Percentiles rank a stretch among this genome's conserved stretches.
Evolutionary conservation across 2,797 vertebrate species (phyloP).

Genomic region (Lutra lutra): DNA sequence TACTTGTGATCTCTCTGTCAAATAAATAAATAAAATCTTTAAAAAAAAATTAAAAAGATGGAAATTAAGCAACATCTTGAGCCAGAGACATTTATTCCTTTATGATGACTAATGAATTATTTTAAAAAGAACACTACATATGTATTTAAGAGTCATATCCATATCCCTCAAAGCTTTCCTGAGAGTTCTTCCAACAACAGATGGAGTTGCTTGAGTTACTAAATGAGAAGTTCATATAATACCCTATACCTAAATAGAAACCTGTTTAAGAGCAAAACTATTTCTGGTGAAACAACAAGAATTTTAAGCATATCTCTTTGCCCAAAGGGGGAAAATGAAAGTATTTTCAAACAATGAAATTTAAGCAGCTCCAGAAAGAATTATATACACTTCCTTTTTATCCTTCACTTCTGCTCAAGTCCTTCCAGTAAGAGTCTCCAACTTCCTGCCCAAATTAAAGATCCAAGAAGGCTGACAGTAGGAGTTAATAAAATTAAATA

Average conservation of each 20-base stretch:
- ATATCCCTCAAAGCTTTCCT: not conserved
- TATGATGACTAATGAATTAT: not conserved
- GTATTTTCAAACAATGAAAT: slow-evolving; percentile 20
- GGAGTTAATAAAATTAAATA: not conserved
- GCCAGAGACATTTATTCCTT: not conserved
- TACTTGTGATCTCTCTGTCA: too few species aligned
- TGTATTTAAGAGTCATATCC: not conserved
- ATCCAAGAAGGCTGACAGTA: not conserved
- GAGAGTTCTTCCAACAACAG: not conserved
- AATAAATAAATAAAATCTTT: too few species aligned
- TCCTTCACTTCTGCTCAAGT: not conserved
- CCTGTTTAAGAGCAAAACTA: not conserved
- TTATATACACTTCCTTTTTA: not conserved
- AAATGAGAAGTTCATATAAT: not conserved
- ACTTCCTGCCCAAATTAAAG: not conserved
- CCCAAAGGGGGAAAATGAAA: slow-evolving; percentile 1
- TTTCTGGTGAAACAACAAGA: slow-evolving; percentile 38
- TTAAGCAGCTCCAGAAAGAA: not conserved
- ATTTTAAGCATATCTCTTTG: not conserved
- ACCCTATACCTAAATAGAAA: not conserved
- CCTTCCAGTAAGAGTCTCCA: not conserved
- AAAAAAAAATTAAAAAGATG: not conserved
- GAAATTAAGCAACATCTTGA: not conserved
- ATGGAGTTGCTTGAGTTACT: not conserved
- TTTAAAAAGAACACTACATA: not conserved